Percentiles rank a stretch among this genome's conserved stretches.
phyloP scores from a whole-genome alignment of 2,888 invertebrate species.

The Drosophila parthenogenetica region DNA sequence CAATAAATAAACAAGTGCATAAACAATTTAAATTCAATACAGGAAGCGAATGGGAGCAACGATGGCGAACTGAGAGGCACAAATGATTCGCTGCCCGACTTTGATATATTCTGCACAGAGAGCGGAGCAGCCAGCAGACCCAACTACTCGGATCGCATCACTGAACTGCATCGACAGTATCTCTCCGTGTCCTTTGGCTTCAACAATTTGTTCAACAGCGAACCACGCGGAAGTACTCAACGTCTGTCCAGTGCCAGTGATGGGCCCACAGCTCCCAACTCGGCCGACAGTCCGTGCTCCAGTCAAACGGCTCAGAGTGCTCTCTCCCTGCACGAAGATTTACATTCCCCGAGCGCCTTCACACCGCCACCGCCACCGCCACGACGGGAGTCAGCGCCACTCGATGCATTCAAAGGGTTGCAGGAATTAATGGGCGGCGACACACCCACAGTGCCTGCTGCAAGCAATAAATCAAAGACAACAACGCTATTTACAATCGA shows the following conservation, averaged over 20 bases:
- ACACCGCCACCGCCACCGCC: constrained; percentile 68
- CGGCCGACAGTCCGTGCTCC: constrained; percentile 54
- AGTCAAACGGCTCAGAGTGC: constrained; percentile 45
- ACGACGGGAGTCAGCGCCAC: constrained; percentile 20
- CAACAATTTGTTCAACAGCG: constrained; percentile 81
- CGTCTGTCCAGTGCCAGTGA: constrained; percentile 41
- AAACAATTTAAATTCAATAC: background rate
- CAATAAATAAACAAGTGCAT: background rate
- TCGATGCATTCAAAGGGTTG: constrained; percentile 47
- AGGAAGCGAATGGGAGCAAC: constrained; percentile 61
- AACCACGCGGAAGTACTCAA: constrained; percentile 22
- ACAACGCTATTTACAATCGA: constrained; percentile 83
- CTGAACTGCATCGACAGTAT: constrained; percentile 84
- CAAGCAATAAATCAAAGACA: constrained; percentile 60
- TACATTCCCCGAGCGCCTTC: constrained; percentile 81
- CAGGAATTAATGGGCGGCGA: constrained; percentile 46
- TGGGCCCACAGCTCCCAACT: background rate
- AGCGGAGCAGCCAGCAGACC: constrained; percentile 58
- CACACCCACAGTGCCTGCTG: constrained; percentile 21
- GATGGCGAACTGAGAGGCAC: constrained; percentile 57
- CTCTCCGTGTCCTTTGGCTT: constrained; percentile 83
- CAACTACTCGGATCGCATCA: constrained; percentile 84
- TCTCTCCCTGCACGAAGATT: constrained; percentile 45
- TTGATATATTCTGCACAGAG: constrained; percentile 67
- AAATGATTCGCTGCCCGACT: constrained; percentile 58